These are phyloP conservation scores for Halictus quadricinctus DNA, from an alignment of 2,888 invertebrate genomes.

Conservation along the genomic window DNA sequence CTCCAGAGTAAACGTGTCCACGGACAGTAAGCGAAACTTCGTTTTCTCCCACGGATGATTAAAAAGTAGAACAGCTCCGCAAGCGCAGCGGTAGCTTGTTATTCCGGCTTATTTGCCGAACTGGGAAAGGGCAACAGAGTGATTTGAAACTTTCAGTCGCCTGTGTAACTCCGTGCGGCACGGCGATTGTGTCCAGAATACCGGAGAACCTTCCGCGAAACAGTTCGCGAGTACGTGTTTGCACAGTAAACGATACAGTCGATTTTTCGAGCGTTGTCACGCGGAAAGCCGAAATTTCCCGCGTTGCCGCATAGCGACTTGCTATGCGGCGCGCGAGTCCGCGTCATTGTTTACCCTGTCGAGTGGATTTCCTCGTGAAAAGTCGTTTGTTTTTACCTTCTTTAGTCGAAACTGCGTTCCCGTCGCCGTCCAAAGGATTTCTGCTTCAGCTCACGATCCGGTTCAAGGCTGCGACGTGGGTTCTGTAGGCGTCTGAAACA, in stretches of 20 bases:
- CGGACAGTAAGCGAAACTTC: not conserved
- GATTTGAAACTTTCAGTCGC: not conserved
- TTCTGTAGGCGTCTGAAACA: not conserved
- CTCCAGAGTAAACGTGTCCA: not conserved
- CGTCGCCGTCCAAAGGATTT: not conserved
- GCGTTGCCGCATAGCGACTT: not conserved
- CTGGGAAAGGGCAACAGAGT: not conserved
- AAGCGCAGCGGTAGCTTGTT: not conserved
- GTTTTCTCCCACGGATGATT: not conserved
- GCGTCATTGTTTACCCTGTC: slow-evolving; percentile 43
- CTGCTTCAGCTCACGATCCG: slow-evolving; percentile 28
- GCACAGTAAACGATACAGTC: not conserved
- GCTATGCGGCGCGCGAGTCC: slow-evolving; percentile 33
- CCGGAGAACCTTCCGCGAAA: not conserved
- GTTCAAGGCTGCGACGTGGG: not conserved
- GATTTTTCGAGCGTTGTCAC: not conserved
- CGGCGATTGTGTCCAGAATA: not conserved
- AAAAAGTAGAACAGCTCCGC: not conserved
- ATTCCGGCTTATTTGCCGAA: not conserved
- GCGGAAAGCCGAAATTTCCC: not conserved
- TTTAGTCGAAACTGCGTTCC: not conserved
- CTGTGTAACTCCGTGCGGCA: not conserved
- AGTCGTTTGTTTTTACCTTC: slow-evolving; percentile 20
- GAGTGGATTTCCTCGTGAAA: slow-evolving; percentile 40
- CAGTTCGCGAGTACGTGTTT: not conserved